Base-by-base conservation (phyloP, 2,113 vertebrate species). In the Tylochromis polylepis region DNA sequence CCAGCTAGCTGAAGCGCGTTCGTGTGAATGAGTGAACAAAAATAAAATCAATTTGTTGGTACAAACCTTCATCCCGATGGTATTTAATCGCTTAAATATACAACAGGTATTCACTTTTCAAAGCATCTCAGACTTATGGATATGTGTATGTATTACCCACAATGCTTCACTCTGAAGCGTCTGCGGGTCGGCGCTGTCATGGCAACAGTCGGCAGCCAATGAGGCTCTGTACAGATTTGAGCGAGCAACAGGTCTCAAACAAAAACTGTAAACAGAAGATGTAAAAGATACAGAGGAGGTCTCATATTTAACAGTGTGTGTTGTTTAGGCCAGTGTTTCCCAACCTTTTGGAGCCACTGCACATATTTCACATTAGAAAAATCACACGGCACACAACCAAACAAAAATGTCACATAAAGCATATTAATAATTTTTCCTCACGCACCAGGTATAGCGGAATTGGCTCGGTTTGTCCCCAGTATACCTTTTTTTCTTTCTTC, bases 161-260 rank as follows among this genome's bases (percentile, higher is more conserved):
- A 88, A 94, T 94, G 89, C 93, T 67, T 92, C 88, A 62, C 90
- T 88, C 55, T 31, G 6, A 88, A 93, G 96, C 96, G 92, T 96
- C 95, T 84, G 41, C 58, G 46, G 87, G 84, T 91, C 81, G 60
- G 92, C 92, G 93, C 92, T 96, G 91, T 84, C 94, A 93, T 93
- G 79, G 93, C 91, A 95, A 95, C 96, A 87, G 83, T 49, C 53
- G 31, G 34, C 78, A 93, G 57, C 94, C 94, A 94, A 94, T 94
- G 3, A 87, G 11, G 10, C 2, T 49, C n/a, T n/a, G 46, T 11
- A 20, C 34, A 24, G 2, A 15, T 51, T 5, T 31, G 24, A 16
- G 9, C 3, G 6, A 22, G 7, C 24, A 77, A 51, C 70, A n/a
- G 27, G 43, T 49, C 29, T 75, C 24, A 75, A 29, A 31, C 70